Evolutionary conservation across 2,888 invertebrate genomes (phyloP).

Genomic region (Camponotus fellah): DNA sequence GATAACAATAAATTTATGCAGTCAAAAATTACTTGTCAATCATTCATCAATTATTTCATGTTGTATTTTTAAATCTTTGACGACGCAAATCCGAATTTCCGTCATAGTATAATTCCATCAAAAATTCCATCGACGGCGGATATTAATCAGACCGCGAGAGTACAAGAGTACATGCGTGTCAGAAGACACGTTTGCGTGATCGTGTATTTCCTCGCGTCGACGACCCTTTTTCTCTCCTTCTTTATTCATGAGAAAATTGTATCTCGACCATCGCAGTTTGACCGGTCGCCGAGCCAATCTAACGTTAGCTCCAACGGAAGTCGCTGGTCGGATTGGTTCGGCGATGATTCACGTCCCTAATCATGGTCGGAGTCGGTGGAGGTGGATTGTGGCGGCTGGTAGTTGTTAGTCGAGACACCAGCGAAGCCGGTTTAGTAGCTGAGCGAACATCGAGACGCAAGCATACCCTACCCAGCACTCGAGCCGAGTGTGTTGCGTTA

Average conservation of each 20-base stretch:
- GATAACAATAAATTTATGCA: not conserved
- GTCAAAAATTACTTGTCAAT: not conserved
- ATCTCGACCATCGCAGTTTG: conserved; percentile 35
- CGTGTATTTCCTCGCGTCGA: conserved; percentile 27
- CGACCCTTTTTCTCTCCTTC: conserved; percentile 42
- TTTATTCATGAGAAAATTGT: conserved; percentile 5
- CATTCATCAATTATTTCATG: not conserved
- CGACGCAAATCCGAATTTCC: not conserved
- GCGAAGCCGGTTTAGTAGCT: conserved; percentile 9
- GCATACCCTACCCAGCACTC: not conserved
- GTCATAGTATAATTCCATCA: not conserved
- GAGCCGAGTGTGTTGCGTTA: conserved; percentile 12
- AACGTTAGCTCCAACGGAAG: conserved; percentile 23
- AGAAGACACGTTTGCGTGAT: conserved; percentile 47
- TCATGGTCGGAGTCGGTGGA: conserved; percentile 23
- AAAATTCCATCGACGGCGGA: not conserved
- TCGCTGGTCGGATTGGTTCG: conserved; percentile 40
- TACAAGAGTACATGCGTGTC: conserved; percentile 17
- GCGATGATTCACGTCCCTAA: conserved; percentile 12
- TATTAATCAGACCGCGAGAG: not conserved
- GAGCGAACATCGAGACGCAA: conserved; percentile 11
- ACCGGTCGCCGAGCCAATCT: conserved; percentile 48
- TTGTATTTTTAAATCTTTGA: not conserved
- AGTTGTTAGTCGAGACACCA: conserved; percentile 1
- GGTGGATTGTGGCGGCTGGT: not conserved